Evolutionary conservation across 2,797 vertebrate genomes (phyloP).

Genomic region (Dendrocincla fuliginosa): DNA sequence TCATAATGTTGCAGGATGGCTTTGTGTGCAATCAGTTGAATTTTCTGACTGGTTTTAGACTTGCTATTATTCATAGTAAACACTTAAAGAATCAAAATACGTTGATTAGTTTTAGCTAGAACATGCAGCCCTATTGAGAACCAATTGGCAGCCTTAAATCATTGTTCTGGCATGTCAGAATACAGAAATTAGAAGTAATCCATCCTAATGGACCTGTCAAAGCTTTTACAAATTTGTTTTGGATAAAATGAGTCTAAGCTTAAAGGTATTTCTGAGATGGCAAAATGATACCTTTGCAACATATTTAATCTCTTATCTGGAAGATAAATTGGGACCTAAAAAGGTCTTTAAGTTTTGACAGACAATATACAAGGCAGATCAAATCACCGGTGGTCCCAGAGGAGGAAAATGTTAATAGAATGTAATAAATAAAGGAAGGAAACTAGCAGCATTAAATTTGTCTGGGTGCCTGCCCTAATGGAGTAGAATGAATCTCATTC

Average conservation of each 20-base stretch:
- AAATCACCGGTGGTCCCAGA: neutral
- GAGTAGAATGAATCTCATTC: neutral
- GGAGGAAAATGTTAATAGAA: neutral
- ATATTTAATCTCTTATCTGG: neutral
- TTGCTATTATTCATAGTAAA: neutral
- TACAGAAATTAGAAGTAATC: slow-evolving; percentile 5
- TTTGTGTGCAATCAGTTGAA: neutral
- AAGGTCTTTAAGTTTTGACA: neutral
- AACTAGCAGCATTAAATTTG: neutral
- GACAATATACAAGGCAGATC: neutral
- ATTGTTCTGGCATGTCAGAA: neutral
- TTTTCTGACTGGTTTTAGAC: neutral
- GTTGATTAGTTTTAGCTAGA: neutral
- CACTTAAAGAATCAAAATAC: neutral
- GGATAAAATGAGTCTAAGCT: neutral
- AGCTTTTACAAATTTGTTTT: slow-evolving; percentile 36
- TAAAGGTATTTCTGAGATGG: neutral
- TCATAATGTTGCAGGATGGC: neutral
- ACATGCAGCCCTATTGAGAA: neutral
- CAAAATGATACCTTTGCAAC: neutral
- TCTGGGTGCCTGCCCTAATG: neutral
- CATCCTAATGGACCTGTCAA: neutral
- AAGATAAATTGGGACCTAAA: neutral
- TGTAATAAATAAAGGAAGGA: neutral
- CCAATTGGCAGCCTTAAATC: neutral